phyloP scores from a whole-genome alignment of 1,140 invertebrate species.

The Alviniconcha marisindica region DNA sequence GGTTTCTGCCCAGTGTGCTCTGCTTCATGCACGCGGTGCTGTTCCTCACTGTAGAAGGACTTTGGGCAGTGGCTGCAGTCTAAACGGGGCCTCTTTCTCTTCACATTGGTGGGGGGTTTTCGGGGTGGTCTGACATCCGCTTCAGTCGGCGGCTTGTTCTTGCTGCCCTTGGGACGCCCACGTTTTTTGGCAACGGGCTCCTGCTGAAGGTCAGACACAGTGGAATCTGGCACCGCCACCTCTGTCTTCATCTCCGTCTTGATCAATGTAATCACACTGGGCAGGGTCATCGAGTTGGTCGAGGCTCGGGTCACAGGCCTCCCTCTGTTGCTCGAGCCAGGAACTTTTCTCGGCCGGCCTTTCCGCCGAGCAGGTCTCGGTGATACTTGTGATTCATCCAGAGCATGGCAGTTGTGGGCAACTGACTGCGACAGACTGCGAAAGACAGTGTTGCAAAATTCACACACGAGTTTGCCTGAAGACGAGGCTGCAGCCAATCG shows the following conservation, averaged over 20 bases:
- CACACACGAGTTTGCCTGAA: slow-evolving; percentile 21
- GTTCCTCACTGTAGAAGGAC: slow-evolving; percentile 73
- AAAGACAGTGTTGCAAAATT: slow-evolving; percentile 33
- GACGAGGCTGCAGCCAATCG: not conserved
- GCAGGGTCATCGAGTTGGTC: not conserved
- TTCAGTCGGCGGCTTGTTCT: slow-evolving; percentile 30
- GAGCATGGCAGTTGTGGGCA: slow-evolving; percentile 36
- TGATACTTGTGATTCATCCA: slow-evolving; percentile 25
- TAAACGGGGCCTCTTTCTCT: slow-evolving; percentile 12
- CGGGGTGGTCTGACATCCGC: not conserved
- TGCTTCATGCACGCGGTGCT: slow-evolving; percentile 76
- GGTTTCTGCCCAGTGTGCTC: slow-evolving; percentile 83
- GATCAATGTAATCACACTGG: not conserved
- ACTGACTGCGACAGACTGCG: slow-evolving; percentile 37
- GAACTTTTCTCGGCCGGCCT: slow-evolving; percentile 43
- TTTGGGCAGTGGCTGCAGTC: slow-evolving; percentile 67
- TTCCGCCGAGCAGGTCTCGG: slow-evolving; percentile 40
- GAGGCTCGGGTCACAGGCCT: slow-evolving; percentile 1
- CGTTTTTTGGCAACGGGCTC: not conserved
- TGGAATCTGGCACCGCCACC: slow-evolving; percentile 5
- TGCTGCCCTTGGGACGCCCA: slow-evolving; percentile 45
- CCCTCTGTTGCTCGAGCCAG: slow-evolving; percentile 1
- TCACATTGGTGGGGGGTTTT: not conserved
- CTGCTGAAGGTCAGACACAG: not conserved
- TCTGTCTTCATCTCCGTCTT: slow-evolving; percentile 16